Evolutionary conservation across 2,888 invertebrate species (phyloP), one percentile per base, ranked within the genome.

Genomic region (Drosophila austrosaltans): DNA sequence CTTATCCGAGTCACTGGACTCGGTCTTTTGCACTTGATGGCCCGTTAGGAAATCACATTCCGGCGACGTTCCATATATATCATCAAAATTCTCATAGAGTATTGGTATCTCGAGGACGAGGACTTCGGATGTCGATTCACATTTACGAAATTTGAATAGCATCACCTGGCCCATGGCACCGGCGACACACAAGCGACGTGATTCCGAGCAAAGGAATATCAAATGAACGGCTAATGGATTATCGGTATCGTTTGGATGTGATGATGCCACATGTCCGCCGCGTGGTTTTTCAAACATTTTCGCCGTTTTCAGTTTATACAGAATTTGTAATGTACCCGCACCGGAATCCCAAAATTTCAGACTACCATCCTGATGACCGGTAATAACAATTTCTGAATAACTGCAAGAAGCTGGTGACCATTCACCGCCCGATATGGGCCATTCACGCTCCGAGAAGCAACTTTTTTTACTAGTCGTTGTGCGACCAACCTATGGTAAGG

Each of bases 321-420:
- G 94, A 90, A 98, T 96, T 92, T 99, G 98, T 87, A 99, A 94
- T 75, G 97, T 97, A 80, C 98, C 98, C 63, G 98, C 98, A 90
- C 98, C 98, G 57, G 98, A 98, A 93, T 99, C 99, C 99, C 99
- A 99, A 93, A 99, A 99, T 93, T 99, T 99, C 67, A 99, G 94
- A 91, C 98, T 98, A 63, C 99, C 99, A 93, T 99, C 99, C 78
- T 98, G 97, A 93, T 99, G 99, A 61, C 99, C 99, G n/a, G 99
- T 99, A 85, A 99, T 95, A 85, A 99, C 97, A 90, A 99, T 96
- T 94, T 99, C 99, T 91, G 98, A 97, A 93, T 99, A 99, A 92
- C 98, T 98, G 93, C 98, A 98, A 69, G 98, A 97, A 87, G 97
- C 96, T 65, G 98, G 96, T 79, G 98, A 97, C 97, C 98, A 98